Base-by-base conservation (phyloP, 1,140 invertebrate species). In the Drosophila kepulauana region DNA sequence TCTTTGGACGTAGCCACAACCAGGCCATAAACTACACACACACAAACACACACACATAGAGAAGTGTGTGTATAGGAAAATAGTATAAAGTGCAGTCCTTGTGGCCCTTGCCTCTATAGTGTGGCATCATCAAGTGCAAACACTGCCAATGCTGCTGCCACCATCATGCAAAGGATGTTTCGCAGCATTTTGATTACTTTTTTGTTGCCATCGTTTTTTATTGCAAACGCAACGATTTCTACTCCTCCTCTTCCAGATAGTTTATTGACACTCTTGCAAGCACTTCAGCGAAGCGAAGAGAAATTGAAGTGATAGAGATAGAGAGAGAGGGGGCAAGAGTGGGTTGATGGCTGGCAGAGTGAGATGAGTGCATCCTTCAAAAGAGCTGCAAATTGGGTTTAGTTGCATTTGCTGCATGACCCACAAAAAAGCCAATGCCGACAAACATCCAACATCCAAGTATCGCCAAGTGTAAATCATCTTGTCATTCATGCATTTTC, bases 151-250 rank as follows among this genome's bases (percentile, higher is more conserved):
- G 57, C 38, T 25, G 35, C 35, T 56, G 67, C 7, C 38, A 61
- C 46, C 57, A 54, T 66, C 6, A 25, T 25, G 20, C 57, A 45
- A 16, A 46, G 54, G 43, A 61, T 70, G 43, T 41, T 59, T 35
- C 62, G 52, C 30, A 71, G 62, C 79, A 64, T 79, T 82, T 82
- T 87, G 72, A 82, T 88, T 82, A 78, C 62, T 67, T 82, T 79
- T 78, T 71, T 11, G 7, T 71, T 11, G 7, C 54, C 25, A 3
- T 48, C 46, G 51, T 64, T 61, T 72, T 78, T 64, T 72, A 71
- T 72, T 35, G 62, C 59, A 30, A 74, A 48, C 33, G n/a, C 56
- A 28, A 38, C 16, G 51, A 38, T 43, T 51, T 59, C 57, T 49
- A 11, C 16, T 46, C 51, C n/a, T 41, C 4, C 58, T 16, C 43